Conservation (phyloP, 2,888 invertebrate species). For the Andrena marginata region DNA sequence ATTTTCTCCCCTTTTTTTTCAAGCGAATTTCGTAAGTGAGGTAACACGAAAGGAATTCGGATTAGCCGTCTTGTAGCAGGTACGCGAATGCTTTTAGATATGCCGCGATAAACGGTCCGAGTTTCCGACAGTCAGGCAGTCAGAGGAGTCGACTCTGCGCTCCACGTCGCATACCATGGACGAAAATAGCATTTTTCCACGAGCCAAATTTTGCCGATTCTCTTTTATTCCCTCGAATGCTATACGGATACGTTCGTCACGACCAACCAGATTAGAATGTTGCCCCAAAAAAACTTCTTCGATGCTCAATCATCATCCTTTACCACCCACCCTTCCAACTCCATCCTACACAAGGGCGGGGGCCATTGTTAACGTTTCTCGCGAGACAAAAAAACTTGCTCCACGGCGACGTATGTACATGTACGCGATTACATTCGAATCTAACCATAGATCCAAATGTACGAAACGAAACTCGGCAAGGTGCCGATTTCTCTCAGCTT, state of each 20-base stretch:
- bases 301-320: background rate
- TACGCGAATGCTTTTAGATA: slow-evolving; percentile 11
- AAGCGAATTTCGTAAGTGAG: background rate
- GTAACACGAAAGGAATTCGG: background rate
- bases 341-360: too few species aligned
- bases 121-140: background rate
- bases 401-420: background rate
- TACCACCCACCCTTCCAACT: background rate
- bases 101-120: slow-evolving; percentile 12
- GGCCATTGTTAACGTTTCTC: background rate
- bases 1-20: too few species aligned
- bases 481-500: slow-evolving; percentile 23
- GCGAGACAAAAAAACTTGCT: background rate
- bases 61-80: background rate
- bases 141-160: slow-evolving; percentile 27
- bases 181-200: slow-evolving; percentile 70
- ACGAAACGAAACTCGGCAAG: slow-evolving; percentile 8
- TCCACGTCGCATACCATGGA: slow-evolving; percentile 62
- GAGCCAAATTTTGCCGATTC: slow-evolving; percentile 67
- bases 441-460: slow-evolving; percentile 20
- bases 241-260: slow-evolving; percentile 5
- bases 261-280: background rate
- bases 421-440: slow-evolving; percentile 6
- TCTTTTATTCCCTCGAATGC: slow-evolving; percentile 21
- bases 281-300: too few species aligned